phyloP scores from a whole-genome alignment of 2,113 vertebrate species.

The Elanoides forficatus region DNA sequence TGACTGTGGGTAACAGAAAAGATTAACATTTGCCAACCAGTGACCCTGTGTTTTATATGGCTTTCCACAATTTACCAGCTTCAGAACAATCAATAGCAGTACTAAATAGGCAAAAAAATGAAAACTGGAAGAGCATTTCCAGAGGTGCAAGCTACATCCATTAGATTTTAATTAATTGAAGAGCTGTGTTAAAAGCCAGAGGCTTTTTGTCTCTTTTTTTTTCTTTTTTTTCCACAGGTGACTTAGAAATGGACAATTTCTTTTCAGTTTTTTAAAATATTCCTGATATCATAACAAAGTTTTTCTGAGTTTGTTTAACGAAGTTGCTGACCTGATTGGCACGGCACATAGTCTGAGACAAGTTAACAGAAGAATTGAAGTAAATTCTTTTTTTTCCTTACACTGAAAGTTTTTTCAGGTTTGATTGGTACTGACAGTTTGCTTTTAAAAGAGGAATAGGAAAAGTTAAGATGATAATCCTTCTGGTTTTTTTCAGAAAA shows the following conservation, averaged over 20 bases:
- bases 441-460: background rate
- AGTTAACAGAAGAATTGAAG: background rate
- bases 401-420: background rate
- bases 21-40: background rate
- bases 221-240: background rate
- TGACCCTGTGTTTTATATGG: background rate
- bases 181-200: background rate
- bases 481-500: background rate
- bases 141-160: background rate
- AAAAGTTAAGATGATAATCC: background rate
- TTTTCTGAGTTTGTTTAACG: background rate
- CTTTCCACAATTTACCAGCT: constrained; percentile 24
- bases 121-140: constrained; percentile 16
- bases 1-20: background rate
- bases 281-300: background rate
- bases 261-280: background rate
- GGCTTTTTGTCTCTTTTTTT: background rate
- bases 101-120: constrained; percentile 15
- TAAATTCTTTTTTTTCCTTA: background rate
- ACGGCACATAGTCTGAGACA: background rate
- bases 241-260: background rate
- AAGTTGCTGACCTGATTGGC: background rate
- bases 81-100: background rate
- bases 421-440: background rate
- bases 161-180: constrained; percentile 38